Base-by-base conservation (phyloP, 2,797 vertebrate genomes). In the Emydoidea blandingii region DNA sequence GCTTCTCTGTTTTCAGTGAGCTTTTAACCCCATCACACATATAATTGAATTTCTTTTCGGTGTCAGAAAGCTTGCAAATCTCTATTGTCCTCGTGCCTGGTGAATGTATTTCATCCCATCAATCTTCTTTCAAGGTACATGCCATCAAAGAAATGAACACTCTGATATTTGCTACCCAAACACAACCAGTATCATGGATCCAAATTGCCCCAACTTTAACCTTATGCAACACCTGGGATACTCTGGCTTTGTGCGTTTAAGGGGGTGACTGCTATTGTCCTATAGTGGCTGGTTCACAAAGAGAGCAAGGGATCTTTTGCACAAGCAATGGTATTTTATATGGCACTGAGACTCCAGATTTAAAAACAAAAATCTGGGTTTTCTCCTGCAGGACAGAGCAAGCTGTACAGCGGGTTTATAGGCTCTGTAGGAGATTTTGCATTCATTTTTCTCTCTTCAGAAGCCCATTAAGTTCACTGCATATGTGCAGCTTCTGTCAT, bases 51-150 rank as follows among this genome's bases (percentile, higher is more conserved):
- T 52, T 25, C 50, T 57, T 25, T 65, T 4, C 2, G 6, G 10
- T 18, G 2, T 2, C 50, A 29, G 44, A 76, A 76, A 44, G 21
- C 44, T 29, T 72, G 50, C 4, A 3, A 23, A n/a, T 9, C 0
- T 1, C 5, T 10, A 47, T 84, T 50, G 2, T 25, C 0, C 1
- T 0, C 0, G 29, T 2, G 44, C 4, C 57, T 49, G 62, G 19
- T 1, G 31, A 12, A 3, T 29, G 29, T 34, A 0, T 0, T 16
- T 9, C 41, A 5, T 78, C 62, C 78, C 47, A 57, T 25, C 59
- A 14, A 5, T 34, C 18, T 0, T 12, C 4, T 0, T 34, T 21
- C 41, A 80, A 6, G 9, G 25, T n/a, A 3, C 5, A 2, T 0
- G 4, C 11, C 2, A 9, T 81, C 49, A 14, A 19, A 47, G 0